Evolutionary conservation across 2,888 invertebrate genomes (phyloP), one percentile per base, ranked within the genome.

Genomic region (Oasisia sp.): DNA sequence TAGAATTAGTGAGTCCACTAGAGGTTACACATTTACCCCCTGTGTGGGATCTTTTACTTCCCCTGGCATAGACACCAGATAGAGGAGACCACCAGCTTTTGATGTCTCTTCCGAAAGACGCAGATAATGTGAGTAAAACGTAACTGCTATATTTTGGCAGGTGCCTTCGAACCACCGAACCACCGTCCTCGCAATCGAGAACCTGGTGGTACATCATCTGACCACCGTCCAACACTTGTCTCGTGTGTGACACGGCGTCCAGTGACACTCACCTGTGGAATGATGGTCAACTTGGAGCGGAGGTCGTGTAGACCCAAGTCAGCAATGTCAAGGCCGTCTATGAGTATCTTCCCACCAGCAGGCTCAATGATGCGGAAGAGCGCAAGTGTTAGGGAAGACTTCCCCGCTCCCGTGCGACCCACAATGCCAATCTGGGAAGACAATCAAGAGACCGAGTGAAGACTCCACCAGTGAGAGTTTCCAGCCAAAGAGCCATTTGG

Each of bases 401-500:
- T 96, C 7, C 95, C 96, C 12, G 96, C 95, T 32, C 96, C 96
- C 44, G 96, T 96, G 32, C 96, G 94, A 11, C 95, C 95, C 0
- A 95, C 95, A 91, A 95, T 95, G 11, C 95, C 95, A 91, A 96
- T 94, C 96, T 96, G 92, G n/a, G 44, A 44, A 27, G 44, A 7
- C 7, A 32, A 91, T 27, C n/a, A n/a, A 32, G 27, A 32, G 89
- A 91, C 11, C n/a, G 32, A 91, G n/a, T 38, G 91, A 91, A 32
- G 12, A 14, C 45, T 19, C 32, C 44, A 91, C 14, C n/a, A 91
- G 91, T n/a, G 90, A 32, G n/a, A 38, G 38, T 38, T 44, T 19
- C 19, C 7, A 14, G 32, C 44, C n/a, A 7, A 90, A 27, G 90
- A 44, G 27, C 32, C 38, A 90, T 32, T 11, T 32, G 90, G 27